Percentiles rank a stretch among this genome's conserved stretches.
Evolutionary conservation across 2,888 invertebrate species (phyloP).

Genomic region (Corythucha ciliata): DNA sequence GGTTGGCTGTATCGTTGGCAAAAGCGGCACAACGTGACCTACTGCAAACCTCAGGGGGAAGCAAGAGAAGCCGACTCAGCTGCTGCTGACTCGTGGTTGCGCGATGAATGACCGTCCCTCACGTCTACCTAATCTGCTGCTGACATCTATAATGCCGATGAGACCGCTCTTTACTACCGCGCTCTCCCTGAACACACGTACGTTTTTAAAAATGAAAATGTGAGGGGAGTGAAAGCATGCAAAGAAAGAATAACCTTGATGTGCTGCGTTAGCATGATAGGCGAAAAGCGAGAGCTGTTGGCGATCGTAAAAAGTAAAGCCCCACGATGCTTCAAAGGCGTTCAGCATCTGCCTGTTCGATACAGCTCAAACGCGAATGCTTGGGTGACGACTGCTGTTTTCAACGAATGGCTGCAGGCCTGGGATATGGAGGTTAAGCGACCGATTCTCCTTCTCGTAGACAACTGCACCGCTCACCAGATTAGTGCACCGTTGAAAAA

Average conservation of each 20-base stretch:
- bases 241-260: constrained; percentile 7
- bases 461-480: constrained; percentile 36
- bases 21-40: constrained; percentile 33
- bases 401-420: constrained; percentile 25
- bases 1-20: constrained; percentile 37
- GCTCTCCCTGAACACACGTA: background rate
- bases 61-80: background rate
- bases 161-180: background rate
- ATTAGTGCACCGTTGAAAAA: constrained; percentile 20
- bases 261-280: constrained; percentile 35
- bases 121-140: background rate
- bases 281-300: constrained; percentile 38
- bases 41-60: constrained; percentile 28
- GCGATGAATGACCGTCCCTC: background rate
- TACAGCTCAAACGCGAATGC: constrained; percentile 29
- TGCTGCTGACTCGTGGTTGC: background rate
- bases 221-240: constrained; percentile 5
- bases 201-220: constrained; percentile 7
- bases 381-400: constrained; percentile 30
- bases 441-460: constrained; percentile 37
- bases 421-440: constrained; percentile 33
- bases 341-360: constrained; percentile 35
- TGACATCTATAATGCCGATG: background rate
- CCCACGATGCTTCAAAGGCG: constrained; percentile 38
- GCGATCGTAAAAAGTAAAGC: constrained; percentile 39